Conservation (phyloP, 1,140 invertebrate species). For the Lepidotrigona ventralis region DNA sequence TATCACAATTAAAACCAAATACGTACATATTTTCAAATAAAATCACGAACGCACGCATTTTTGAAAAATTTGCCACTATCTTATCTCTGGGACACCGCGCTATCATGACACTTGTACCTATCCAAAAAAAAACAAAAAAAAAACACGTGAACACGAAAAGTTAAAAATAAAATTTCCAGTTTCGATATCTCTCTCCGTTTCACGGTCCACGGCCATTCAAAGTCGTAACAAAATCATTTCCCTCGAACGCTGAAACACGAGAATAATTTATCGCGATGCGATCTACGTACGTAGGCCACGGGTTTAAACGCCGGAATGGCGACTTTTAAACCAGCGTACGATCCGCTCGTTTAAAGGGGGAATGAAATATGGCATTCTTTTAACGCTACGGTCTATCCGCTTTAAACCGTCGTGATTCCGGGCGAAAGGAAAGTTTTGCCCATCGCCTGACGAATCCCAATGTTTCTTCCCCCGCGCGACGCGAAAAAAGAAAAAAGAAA, state of each 20-base stretch:
- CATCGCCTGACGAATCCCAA: constrained; percentile 37
- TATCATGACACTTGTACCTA: not conserved
- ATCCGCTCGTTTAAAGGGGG: not conserved
- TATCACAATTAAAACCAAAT: no score
- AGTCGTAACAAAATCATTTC: not conserved
- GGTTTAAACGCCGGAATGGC: not conserved
- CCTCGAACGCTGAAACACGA: not conserved
- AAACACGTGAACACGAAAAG: no score
- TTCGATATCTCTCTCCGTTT: not conserved
- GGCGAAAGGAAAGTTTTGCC: constrained; percentile 36
- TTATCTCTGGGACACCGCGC: no score
- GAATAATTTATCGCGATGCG: not conserved
- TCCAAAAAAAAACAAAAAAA: no score
- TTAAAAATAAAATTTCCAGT: not conserved
- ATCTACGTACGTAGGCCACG: not conserved
- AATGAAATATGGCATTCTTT: constrained; percentile 35
- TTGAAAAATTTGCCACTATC: no score
- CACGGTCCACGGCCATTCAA: not conserved
- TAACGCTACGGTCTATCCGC: constrained; percentile 22
- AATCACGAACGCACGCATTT: no score
- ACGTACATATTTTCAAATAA: no score
- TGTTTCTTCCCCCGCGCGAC: constrained; percentile 25
- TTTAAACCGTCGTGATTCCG: constrained; percentile 12
- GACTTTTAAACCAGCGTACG: not conserved
- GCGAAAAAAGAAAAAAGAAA: constrained; percentile 8